A percentile compares a stretch with the other conserved stretches of the same genome.
Conservation (phyloP, 30 jellyfish, hydroid and myxozoan species). For the Aurelia aurita region DNA sequence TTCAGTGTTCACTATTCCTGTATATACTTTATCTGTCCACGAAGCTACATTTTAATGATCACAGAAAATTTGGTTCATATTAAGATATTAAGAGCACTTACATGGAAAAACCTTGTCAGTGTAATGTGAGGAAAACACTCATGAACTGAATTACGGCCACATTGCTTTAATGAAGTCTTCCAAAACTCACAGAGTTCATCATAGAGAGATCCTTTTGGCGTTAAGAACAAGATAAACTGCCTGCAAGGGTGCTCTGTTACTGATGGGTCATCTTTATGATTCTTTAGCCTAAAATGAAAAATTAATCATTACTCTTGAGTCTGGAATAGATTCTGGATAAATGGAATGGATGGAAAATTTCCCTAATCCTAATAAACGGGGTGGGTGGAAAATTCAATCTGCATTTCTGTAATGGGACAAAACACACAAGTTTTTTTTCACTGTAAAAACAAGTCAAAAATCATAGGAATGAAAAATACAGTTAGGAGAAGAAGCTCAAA, state of each 20-base stretch:
- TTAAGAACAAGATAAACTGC: conserved; percentile 81
- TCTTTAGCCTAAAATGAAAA: conserved; percentile 69
- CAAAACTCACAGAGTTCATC: conserved; percentile 71
- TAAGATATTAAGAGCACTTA: neutral
- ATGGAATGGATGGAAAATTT: neutral
- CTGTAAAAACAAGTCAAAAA: too few species aligned
- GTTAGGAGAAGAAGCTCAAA: too few species aligned
- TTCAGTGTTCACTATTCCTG: too few species aligned
- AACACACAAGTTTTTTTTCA: too few species aligned
- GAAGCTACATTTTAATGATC: too few species aligned
- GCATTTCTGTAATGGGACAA: too few species aligned
- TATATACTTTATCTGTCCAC: too few species aligned
- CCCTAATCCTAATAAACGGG: too few species aligned
- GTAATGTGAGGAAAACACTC: conserved; percentile 95
- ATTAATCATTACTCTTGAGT: neutral
- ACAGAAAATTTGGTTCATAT: too few species aligned
- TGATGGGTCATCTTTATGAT: conserved; percentile 79
- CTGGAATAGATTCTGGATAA: too few species aligned
- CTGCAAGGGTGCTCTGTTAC: conserved; percentile 63
- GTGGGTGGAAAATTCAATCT: too few species aligned
- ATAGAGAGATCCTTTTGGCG: conserved; percentile 86
- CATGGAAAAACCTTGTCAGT: conserved; percentile 93
- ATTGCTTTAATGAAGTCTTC: conserved; percentile 66
- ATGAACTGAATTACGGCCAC: conserved; percentile 97
- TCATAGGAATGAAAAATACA: too few species aligned